phyloP scores from a whole-genome alignment of 2,888 invertebrate species.

The Anagyrus pseudococci region DNA sequence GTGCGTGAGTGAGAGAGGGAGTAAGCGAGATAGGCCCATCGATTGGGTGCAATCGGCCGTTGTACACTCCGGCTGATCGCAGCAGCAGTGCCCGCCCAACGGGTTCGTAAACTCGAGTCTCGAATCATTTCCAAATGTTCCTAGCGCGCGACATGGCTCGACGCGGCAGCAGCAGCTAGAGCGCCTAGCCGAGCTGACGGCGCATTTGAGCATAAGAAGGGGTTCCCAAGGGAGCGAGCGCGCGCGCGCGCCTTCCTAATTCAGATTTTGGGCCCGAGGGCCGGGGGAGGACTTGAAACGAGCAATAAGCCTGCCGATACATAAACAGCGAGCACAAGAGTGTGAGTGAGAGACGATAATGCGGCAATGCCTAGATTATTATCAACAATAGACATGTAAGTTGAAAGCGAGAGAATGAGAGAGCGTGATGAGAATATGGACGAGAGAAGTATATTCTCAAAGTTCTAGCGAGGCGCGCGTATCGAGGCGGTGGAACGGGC shows the following conservation, averaged over 20 bases:
- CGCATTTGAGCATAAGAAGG: slow-evolving; percentile 37
- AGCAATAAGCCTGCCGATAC: background rate
- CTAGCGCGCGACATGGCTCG: slow-evolving; percentile 32
- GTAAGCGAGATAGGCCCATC: background rate
- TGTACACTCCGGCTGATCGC: too few species aligned
- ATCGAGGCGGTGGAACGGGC: too few species aligned
- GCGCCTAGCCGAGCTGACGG: slow-evolving; percentile 29
- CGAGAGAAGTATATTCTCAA: too few species aligned
- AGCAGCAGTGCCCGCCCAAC: too few species aligned
- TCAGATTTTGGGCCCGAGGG: too few species aligned
- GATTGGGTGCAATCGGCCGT: background rate
- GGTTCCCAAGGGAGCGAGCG: background rate
- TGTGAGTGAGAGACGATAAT: background rate
- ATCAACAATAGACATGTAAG: background rate
- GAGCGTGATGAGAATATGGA: background rate
- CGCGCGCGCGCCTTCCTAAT: slow-evolving; percentile 13
- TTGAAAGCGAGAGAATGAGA: background rate
- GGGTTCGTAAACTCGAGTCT: slow-evolving; percentile 22
- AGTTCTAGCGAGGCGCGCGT: too few species aligned
- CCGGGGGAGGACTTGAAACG: too few species aligned
- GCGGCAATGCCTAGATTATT: too few species aligned
- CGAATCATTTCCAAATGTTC: slow-evolving; percentile 40
- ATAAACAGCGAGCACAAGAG: background rate
- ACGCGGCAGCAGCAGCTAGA: slow-evolving; percentile 14
- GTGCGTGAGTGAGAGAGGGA: background rate